phyloP scores from a whole-genome alignment of 92 coral and sea anemone species.

The Blastomussa wellsi region DNA sequence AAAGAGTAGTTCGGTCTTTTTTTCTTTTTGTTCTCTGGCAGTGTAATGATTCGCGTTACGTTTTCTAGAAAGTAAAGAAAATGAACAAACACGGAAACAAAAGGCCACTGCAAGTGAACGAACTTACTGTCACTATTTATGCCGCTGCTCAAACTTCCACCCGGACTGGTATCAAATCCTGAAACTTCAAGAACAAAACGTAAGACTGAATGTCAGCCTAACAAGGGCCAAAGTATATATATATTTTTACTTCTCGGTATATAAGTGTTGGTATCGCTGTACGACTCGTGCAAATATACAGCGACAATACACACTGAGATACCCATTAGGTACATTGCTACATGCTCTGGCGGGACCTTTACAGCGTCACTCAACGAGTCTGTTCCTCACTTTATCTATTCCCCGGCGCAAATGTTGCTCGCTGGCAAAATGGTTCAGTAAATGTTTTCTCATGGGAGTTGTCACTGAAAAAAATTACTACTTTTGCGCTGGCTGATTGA shows the following conservation, averaged over 20 bases:
- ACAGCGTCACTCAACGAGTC: too few species aligned
- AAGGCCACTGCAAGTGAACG: background rate
- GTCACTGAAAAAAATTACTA: too few species aligned
- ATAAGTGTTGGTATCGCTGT: background rate
- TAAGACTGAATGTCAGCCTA: background rate
- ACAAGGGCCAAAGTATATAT: background rate
- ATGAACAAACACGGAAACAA: too few species aligned
- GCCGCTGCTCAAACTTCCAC: conserved; percentile 75
- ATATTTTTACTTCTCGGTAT: background rate
- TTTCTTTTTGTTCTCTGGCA: background rate
- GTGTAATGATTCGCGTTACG: background rate
- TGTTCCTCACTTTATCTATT: too few species aligned
- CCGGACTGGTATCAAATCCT: conserved; percentile 59
- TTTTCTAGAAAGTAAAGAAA: too few species aligned
- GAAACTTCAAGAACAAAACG: background rate
- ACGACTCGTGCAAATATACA: background rate
- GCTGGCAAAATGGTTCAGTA: too few species aligned
- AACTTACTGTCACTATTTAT: conserved; percentile 67
- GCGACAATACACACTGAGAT: background rate
- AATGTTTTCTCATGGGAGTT: too few species aligned
- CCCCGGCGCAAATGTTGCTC: too few species aligned
- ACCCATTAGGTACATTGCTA: too few species aligned
- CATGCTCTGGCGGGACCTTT: too few species aligned
- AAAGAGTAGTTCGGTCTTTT: background rate
- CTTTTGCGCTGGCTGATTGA: too few species aligned